Conservation (phyloP, 2,797 vertebrate genomes). For the Pampus argenteus region DNA sequence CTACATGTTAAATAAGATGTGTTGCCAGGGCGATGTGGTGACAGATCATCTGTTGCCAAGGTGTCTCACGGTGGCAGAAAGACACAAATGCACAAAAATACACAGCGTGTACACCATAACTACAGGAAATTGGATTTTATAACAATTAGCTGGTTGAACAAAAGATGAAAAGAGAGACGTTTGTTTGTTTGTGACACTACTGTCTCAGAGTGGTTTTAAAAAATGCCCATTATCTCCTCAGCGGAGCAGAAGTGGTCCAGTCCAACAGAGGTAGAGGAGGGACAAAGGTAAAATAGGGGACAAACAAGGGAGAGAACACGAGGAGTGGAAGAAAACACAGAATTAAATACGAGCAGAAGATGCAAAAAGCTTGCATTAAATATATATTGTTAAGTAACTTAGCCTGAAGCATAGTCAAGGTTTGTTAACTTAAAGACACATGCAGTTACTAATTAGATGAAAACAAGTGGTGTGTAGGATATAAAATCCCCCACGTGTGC, state of each 20-base stretch:
- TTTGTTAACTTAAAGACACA: neutral
- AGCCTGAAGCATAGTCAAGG: neutral
- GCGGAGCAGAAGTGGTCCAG: slow-evolving; percentile 18
- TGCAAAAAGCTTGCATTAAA: neutral
- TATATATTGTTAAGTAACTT: neutral
- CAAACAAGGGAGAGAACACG: slow-evolving; percentile 18
- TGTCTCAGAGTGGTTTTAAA: slow-evolving; percentile 5
- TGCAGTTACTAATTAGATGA: neutral
- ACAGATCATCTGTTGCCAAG: slow-evolving; percentile 33
- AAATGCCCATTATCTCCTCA: slow-evolving; percentile 40
- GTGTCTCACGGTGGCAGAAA: slow-evolving; percentile 1
- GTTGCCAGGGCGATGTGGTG: slow-evolving; percentile 8
- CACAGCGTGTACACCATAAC: neutral
- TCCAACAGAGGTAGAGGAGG: slow-evolving; percentile 19
- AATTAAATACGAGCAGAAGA: slow-evolving; percentile 3
- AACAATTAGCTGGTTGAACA: slow-evolving; percentile 31
- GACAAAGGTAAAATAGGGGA: slow-evolving; percentile 33
- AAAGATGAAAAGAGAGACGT: slow-evolving; percentile 5
- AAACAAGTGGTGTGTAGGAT: neutral
- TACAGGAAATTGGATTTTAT: slow-evolving; percentile 30
- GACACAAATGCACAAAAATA: neutral
- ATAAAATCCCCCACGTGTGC: neutral
- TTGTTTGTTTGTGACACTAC: no score
- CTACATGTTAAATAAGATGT: slow-evolving; percentile 29
- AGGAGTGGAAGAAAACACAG: slow-evolving; percentile 23